Base-by-base conservation (phyloP, 1,140 invertebrate species). In the Drosophila takahashii region DNA sequence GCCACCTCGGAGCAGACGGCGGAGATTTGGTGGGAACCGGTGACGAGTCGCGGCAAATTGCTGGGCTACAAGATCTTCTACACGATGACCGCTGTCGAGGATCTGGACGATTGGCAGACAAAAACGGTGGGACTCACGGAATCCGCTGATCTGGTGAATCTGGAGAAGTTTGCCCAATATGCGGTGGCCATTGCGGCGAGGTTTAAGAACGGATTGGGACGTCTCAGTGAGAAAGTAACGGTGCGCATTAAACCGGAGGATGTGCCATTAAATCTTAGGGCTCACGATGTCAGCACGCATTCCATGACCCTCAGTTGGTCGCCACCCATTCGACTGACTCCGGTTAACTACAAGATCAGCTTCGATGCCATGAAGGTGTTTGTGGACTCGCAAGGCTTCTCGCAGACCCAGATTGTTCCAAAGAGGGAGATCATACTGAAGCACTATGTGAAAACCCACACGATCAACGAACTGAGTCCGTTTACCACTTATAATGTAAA, bases 401-500 rank as follows among this genome's bases (percentile, higher is more conserved):
- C 97, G 0, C 97, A 98, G 92, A 96, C 95, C 0, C 96, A 98
- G 92, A 94, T 94, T 42, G 95, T 98, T n/a, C 95, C 95, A 1
- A 94, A 95, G 60, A 94, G 95, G 47, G 95, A 95, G 65, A 95
- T 97, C 15, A 93, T 95, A 9, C 92, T 98, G 0, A 95, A 96
- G 70, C 94, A 96, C 22, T 94, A 95, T 41, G 93, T 93, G 11
- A 95, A 94, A 50, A 94, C 94, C 13, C 95, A 95, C 77, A 96
- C 96, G 0, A 96, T 98, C 51, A 96, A 97, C 86, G 97, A 98
- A 87, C 92, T 98, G 32, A 97, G 97, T 41, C 98, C 98, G 0
- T 98, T 98, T 90, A 98, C 97, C 2, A 98, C 97, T 0, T 98
- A 98, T 91, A 97, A 96, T 90, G 97, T 98, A 1, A 98, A 98